Percentiles rank a stretch among this genome's conserved stretches.
phyloP scores from a whole-genome alignment of 2,888 invertebrate species.

The Lysandra coridon region DNA sequence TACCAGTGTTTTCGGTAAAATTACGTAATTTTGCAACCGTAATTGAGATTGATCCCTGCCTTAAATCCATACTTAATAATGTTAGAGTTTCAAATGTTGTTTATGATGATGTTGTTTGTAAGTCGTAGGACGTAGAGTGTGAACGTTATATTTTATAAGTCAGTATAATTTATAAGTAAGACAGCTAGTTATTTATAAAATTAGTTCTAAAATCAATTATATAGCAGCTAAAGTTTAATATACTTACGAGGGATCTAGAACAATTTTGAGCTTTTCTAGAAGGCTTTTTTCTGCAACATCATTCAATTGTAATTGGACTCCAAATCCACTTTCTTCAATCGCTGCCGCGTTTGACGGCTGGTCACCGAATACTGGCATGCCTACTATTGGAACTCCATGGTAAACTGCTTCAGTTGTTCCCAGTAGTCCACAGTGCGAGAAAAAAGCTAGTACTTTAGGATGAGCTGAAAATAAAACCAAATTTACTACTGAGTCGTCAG shows the following conservation, averaged over 20 bases:
- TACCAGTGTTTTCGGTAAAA: too few relatives aligned
- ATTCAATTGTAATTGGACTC: constrained; percentile 64
- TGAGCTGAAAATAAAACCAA: constrained; percentile 57
- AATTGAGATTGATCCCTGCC: too few relatives aligned
- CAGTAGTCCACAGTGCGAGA: constrained; percentile 80
- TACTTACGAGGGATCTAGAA: constrained; percentile 75
- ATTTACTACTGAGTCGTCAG: neutral
- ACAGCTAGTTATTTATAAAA: too few relatives aligned
- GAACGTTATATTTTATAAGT: too few relatives aligned
- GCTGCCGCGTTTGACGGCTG: constrained; percentile 79
- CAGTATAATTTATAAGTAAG: too few relatives aligned
- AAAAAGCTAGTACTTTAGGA: constrained; percentile 76
- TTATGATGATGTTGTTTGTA: too few relatives aligned
- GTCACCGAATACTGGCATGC: constrained; percentile 82
- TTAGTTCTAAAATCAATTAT: too few relatives aligned
- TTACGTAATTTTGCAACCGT: too few relatives aligned
- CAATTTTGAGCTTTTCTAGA: constrained; percentile 66
- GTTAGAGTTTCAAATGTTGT: too few relatives aligned
- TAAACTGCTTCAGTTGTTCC: constrained; percentile 80
- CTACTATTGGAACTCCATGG: constrained; percentile 79
- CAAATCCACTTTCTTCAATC: constrained; percentile 75
- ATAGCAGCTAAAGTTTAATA: neutral
- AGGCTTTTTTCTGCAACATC: constrained; percentile 73
- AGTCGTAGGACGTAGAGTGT: too few relatives aligned
- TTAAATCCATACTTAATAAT: too few relatives aligned